Evolutionary conservation across 2,113 vertebrate genomes (phyloP).

Genomic region (Siniperca knerii): DNA sequence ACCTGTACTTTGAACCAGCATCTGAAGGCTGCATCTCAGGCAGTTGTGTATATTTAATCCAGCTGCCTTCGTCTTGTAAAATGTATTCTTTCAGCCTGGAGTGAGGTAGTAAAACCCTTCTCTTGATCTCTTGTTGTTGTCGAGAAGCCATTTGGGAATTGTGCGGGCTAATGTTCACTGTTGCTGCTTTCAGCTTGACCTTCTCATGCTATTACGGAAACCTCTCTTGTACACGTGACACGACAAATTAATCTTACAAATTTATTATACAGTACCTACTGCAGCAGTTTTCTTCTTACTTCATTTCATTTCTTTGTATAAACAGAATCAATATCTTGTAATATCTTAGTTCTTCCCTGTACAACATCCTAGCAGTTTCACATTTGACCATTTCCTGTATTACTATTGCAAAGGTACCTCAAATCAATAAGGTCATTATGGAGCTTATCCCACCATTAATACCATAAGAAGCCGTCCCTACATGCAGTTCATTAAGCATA

Average conservation of each 20-base stretch:
- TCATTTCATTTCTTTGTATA: background rate
- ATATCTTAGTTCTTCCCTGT: background rate
- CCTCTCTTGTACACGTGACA: background rate
- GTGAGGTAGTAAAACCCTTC: background rate
- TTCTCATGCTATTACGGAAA: background rate
- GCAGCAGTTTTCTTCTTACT: background rate
- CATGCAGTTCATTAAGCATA: background rate
- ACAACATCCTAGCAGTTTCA: conserved; percentile 5
- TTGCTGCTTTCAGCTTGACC: conserved; percentile 9
- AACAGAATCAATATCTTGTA: conserved; percentile 24
- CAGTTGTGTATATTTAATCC: conserved; percentile 21
- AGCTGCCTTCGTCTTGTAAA: conserved; percentile 29
- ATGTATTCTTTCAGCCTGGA: background rate
- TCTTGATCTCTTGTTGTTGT: background rate
- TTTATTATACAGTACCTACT: background rate
- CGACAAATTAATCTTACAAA: background rate
- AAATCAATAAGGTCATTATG: conserved; percentile 29
- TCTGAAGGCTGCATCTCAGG: conserved; percentile 19
- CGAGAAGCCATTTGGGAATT: conserved; percentile 27
- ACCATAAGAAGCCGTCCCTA: background rate
- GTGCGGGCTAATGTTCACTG: background rate
- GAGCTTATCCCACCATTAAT: conserved; percentile 25
- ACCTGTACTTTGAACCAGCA: background rate
- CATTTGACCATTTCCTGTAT: conserved; percentile 25
- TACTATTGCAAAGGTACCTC: background rate